Base-by-base conservation (phyloP, 1,140 invertebrate genomes). In the Cotesia glomerata region DNA sequence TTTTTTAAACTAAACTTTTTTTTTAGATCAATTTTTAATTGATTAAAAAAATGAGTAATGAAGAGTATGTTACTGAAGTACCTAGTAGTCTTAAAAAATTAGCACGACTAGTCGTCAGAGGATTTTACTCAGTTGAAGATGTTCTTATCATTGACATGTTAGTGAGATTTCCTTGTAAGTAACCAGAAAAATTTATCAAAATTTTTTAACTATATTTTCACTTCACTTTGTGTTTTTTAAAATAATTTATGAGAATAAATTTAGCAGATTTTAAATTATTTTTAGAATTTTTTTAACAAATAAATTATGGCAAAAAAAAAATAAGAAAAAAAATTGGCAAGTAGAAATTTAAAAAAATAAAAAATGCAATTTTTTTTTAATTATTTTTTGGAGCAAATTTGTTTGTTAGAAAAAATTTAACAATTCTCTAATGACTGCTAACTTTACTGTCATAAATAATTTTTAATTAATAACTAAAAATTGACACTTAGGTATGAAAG, bases 81-180 rank as follows among this genome's bases (percentile, higher is more conserved):
- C 95, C 95, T 5, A 95, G 93, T 80, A 94, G 93, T 81, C 88
- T 99, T 18, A 97, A 98, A 84, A 93, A 97, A 85, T 87, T 99
- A 64, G 95, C 96, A 49, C 89, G 97, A 71, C 88, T 97, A 13
- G 95, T 98, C 34, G 94, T 96, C 0, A 85, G 96, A 78, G 97
- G 95, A 32, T 99, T 99, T 87, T 98, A 98, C 84, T 92, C 92
- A 2, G 93, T 95, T 76, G 97, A 98, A 88, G 96, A 98, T 90
- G 92, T 95, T 1, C 89, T 99, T 2, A 96, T 98, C 63, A 93
- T 98, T 63, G 97, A 98, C 87, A 96, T 98, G 93, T 88, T 98
- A 11, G 95, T 98, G 36, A 88, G 96, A 81, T 97, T 98, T 90
- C 95, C 95, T 34, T 98, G 94, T 91, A 88, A 90, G 91, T 88